Conservation (phyloP, 2,888 invertebrate species). For the Metellina segmentata region DNA sequence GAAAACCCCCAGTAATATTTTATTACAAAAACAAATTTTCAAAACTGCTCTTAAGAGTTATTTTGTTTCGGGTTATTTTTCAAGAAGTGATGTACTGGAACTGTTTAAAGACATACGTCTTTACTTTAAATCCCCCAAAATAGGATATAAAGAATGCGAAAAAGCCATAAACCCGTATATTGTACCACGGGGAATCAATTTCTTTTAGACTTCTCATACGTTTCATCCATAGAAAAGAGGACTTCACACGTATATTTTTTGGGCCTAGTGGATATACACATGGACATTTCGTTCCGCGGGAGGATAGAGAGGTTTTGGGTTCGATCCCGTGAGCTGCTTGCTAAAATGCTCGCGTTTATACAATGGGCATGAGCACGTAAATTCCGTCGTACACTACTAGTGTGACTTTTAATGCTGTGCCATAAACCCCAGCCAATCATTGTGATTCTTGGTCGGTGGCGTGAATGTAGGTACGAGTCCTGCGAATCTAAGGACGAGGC, state of each 20-base stretch:
- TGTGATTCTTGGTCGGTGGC: no score
- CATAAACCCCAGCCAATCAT: no score
- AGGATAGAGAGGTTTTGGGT: background rate
- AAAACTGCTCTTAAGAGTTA: no score
- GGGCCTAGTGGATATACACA: background rate
- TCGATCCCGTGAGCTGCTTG: no score
- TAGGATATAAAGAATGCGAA: constrained; percentile 22
- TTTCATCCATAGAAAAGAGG: background rate
- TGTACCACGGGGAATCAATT: constrained; percentile 35
- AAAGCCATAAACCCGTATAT: constrained; percentile 26
- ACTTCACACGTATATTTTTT: background rate
- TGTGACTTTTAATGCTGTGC: no score
- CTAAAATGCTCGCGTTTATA: no score
- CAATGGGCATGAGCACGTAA: no score
- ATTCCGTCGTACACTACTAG: no score
- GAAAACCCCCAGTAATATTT: no score
- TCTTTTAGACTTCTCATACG: background rate
- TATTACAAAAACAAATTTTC: no score
- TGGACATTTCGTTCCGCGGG: background rate
- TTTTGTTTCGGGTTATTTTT: background rate
- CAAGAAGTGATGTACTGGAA: constrained; percentile 11
- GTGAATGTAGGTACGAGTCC: no score
- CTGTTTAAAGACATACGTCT: constrained; percentile 21
- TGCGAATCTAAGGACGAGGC: no score
- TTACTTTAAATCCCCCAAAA: constrained; percentile 34